Base-by-base conservation (phyloP, 2,113 vertebrate species). In the Tonatia bakeri region DNA sequence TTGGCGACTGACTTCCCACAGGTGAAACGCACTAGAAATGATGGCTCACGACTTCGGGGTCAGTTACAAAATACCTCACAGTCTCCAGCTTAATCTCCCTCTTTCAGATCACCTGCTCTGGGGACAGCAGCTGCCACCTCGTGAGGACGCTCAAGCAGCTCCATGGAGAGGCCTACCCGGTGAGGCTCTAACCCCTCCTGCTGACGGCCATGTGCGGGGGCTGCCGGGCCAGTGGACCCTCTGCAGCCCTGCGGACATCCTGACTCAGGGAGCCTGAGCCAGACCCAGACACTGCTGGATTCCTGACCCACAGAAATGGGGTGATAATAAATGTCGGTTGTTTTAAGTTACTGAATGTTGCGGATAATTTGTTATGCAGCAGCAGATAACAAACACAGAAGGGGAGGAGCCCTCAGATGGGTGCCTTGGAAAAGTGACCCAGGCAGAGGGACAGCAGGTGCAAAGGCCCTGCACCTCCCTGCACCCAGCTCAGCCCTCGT, bases 1-100 rank as follows among this genome's bases (percentile, higher is more conserved):
- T 22, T 64, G 59, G 26, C 22, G 67, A 64, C 11, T 91, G 26
- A 33, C 11, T 28, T 67, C 16, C 19, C 16, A 61, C 77, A 31
- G 3, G 64, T 11, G 33, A n/a, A 38, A 45, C 26, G n/a, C 33
- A 14, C 73, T 13, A 3, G 61, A 73, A 64, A 33, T 28, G 0
- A 61, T 31, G n/a, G 61, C 47, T 0, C 65, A 4, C 26, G 80
- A 15, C 67, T 86, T 15, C 67, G 5, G 40, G n/a, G 8, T 24
- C 13, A n/a, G 19, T 43, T 19, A 59, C 6, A 3, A 72, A 8
- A n/a, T 16, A 15, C 0, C 0, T 2, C 2, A 22, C 12, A 10
- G 50, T 40, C 50, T 87, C 70, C 31, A n/a, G 64, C 38, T 28
- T 1, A 0, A 31, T 20, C 9, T 31, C 36, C 31, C 12, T 33